Evolutionary conservation across 2,797 vertebrate species (phyloP).

Genomic region (Scyliorhinus canicula): DNA sequence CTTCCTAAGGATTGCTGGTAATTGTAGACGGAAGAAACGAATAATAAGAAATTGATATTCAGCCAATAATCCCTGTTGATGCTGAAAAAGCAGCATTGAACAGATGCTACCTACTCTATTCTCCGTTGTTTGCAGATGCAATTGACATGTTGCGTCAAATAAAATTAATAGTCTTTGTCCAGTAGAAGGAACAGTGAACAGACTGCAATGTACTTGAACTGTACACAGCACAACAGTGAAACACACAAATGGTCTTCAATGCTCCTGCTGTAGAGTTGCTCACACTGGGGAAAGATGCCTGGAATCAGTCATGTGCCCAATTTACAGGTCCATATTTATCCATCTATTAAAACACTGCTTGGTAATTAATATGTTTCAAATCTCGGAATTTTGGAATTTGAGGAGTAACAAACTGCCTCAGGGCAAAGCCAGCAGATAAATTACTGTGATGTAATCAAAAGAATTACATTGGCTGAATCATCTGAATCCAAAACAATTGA

Average conservation of each 20-base stretch:
- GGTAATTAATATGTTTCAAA: neutral
- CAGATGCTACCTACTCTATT: neutral
- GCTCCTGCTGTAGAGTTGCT: neutral
- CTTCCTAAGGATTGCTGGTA: too few relatives aligned
- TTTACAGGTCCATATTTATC: neutral
- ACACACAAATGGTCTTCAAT: neutral
- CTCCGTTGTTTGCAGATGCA: neutral
- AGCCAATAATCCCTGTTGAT: too few relatives aligned
- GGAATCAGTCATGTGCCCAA: neutral
- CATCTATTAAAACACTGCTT: neutral
- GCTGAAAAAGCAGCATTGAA: neutral
- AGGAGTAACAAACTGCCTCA: too few relatives aligned
- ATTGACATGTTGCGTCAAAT: neutral
- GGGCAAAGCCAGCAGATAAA: neutral
- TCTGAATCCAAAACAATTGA: neutral
- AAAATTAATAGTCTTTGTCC: neutral
- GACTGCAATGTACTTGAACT: neutral
- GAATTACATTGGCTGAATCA: neutral
- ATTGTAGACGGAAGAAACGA: too few relatives aligned
- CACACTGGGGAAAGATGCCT: neutral
- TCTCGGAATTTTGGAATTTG: neutral
- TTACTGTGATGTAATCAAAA: neutral
- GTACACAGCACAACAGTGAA: neutral
- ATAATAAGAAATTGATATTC: too few relatives aligned
- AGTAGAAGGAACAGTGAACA: neutral